Percentiles rank a stretch among this genome's conserved stretches.
Evolutionary conservation across 2,888 invertebrate species (phyloP).

Genomic region (Megaustenia siamemsis): DNA sequence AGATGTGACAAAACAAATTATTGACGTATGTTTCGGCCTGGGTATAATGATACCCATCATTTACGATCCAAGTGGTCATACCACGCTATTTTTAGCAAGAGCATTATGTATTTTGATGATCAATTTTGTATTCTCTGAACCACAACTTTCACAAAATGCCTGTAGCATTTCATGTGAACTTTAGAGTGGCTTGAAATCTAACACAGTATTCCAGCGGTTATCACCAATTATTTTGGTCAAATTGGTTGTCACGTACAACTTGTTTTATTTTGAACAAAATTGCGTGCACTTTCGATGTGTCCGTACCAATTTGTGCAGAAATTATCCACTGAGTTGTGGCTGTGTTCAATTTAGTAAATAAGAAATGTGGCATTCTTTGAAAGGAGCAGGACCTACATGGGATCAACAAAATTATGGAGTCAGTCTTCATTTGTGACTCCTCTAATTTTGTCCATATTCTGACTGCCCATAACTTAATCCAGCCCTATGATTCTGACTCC

Average conservation of each 20-base stretch:
- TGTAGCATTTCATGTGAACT: not conserved
- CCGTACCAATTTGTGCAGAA: no score
- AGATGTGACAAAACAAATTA: not conserved
- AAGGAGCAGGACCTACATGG: not conserved
- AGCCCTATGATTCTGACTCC: no score
- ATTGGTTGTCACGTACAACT: no score
- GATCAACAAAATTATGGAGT: no score
- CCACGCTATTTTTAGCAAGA: not conserved
- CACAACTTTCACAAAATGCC: not conserved
- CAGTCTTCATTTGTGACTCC: no score
- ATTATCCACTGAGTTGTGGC: no score
- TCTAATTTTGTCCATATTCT: no score
- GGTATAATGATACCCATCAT: not conserved
- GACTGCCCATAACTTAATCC: no score
- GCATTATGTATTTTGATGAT: conserved; percentile 3
- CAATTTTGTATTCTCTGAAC: not conserved
- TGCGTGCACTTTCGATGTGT: no score
- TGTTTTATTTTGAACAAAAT: no score
- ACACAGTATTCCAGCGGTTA: not conserved
- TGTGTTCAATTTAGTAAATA: not conserved
- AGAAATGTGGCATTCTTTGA: not conserved
- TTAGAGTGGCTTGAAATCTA: not conserved
- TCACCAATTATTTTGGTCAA: not conserved
- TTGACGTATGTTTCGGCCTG: not conserved
- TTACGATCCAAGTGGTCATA: not conserved